Evolutionary conservation across 1,140 invertebrate species (phyloP), one percentile per base, ranked within the genome.

Genomic region (Centruroides sculpturatus): DNA sequence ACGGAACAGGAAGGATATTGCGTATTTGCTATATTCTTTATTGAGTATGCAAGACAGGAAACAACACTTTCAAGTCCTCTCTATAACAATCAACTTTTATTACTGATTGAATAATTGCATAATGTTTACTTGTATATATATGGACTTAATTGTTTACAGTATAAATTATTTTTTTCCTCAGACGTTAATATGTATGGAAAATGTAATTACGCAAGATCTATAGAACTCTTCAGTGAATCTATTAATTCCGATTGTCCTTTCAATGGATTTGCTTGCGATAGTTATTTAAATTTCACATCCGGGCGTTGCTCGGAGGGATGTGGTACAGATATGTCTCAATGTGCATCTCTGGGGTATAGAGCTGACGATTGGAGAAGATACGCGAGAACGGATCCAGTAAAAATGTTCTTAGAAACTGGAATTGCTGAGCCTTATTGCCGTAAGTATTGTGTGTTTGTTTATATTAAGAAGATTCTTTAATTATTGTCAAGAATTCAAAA

Each of bases 221-320:
- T 41, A 41, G 41, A 41, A 41, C 41, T 84, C 67, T 94, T 92
- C 70, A 85, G 81, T 1, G 90, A 94, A 71, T 91, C 87, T 60
- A 84, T 95, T 52, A 83, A 83, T 12, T 64, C 76, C 50, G 81
- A 85, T 36, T 93, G 90, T 67, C 74, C 80, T 3, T 85, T 83
- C n/a, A 90, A 82, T 55, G 69, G 65, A 10, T 64, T 56, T 51
- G 63, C 48, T 36, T 73, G 65, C 75, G 81, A 86, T 60, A 68
- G 59, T 51, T 73, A 66, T 75, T 81, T 86, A 59, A 81, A 81
- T 69, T 92, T 86, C 71, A 73, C 80, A 59, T 79, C 78, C 53
- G 87, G 86, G 9, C 78, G 81, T 36, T 94, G 89, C 72, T 83
- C 83, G 63, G 80, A 59, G 41, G 63, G 62, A 36, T 65, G 64